Evolutionary conservation across 1,140 invertebrate species (phyloP), one percentile per base, ranked within the genome.

Genomic region (Augochlora pura): DNA sequence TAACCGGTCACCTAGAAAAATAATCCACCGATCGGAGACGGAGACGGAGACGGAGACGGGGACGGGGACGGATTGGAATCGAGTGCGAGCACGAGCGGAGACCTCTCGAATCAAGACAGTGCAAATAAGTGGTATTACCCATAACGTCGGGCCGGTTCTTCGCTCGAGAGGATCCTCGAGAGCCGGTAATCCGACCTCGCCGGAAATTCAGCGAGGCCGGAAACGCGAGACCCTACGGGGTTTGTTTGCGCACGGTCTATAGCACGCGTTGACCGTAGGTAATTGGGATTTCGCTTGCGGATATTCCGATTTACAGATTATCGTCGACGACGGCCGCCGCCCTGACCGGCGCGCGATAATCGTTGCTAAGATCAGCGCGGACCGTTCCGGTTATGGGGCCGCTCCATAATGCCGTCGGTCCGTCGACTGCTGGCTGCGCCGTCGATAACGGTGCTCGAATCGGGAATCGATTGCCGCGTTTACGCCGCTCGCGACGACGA

Each of bases 41-140:
- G n/a, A n/a, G n/a, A n/a, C n/a, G n/a, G n/a, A n/a, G n/a, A n/a
- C n/a, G n/a, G n/a, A n/a, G n/a, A n/a, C n/a, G n/a, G n/a, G n/a
- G n/a, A n/a, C 23, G 14, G 6, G 16, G 42, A 42, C 12, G 46
- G 21, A 65, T 72, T 23, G n/a, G 25, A 72, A 72, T 46, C 46
- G 46, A 4, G 38, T 25, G 49, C 71, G 39, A 32, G 32, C 32
- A 4, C 32, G 32, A 32, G 32, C 32, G 32, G 32, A 32, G 71
- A 79, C 62, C 25, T 52, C 59, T 79, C 32, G 77, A 79, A 74
- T 60, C 63, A 60, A n/a, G 27, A 18, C 27, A 12, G 39, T 23
- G 77, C 71, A 79, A 79, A 73, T 57, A 79, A 66, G 63, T 12
- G 9, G 71, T 74, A 59, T 74, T 79, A 66, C 70, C 70, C 46